Evolutionary conservation across 2,888 invertebrate species (phyloP).

Genomic region (Formica aserva): DNA sequence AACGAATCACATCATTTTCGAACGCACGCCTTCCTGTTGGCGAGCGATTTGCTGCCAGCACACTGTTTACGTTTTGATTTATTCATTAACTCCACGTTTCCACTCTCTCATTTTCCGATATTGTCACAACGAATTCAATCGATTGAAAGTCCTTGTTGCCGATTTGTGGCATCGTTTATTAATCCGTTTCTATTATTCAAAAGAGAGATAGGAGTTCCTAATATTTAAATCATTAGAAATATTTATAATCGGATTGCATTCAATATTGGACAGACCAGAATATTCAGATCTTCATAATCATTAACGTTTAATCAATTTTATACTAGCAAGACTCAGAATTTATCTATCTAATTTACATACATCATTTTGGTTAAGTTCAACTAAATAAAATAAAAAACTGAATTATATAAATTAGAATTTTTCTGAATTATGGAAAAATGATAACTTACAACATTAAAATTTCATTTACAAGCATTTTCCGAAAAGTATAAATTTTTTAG

Average conservation of each 20-base stretch:
- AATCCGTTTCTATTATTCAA: slow-evolving; percentile 28
- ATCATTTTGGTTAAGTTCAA: not conserved
- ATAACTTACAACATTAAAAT: not conserved
- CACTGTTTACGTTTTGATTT: slow-evolving; percentile 41
- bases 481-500: slow-evolving; percentile 5
- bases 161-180: slow-evolving; percentile 18
- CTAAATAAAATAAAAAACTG: not conserved
- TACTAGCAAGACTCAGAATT: not conserved
- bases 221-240: slow-evolving; percentile 29
- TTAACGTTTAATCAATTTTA: slow-evolving; percentile 14
- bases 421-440: not conserved
- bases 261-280: not conserved
- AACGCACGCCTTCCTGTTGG: slow-evolving; percentile 40
- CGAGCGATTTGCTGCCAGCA: slow-evolving; percentile 27
- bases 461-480: not conserved
- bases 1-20: slow-evolving; percentile 41
- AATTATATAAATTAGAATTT: not conserved
- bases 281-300: slow-evolving; percentile 5
- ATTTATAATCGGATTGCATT: slow-evolving; percentile 12
- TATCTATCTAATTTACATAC: not conserved
- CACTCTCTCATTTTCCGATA: not conserved
- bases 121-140: not conserved
- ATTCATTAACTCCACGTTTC: slow-evolving; percentile 36
- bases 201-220: not conserved
- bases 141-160: slow-evolving; percentile 1